These are phyloP conservation scores for Allophyes oxyacanthae DNA, from an alignment of 2,888 invertebrate genomes.

Conservation along the genomic window DNA sequence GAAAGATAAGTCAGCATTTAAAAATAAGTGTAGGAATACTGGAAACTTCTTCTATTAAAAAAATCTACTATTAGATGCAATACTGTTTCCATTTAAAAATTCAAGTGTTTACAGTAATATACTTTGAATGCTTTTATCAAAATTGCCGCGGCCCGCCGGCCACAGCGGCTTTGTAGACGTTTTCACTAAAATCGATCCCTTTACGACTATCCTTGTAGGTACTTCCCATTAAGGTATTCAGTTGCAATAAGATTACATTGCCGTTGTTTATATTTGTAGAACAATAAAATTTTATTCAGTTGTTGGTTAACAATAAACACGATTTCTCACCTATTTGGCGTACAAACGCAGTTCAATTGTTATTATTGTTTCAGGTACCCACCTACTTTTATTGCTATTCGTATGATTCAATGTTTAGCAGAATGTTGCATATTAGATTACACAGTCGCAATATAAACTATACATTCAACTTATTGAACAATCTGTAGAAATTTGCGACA, in stretches of 20 bases:
- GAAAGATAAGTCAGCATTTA: neutral
- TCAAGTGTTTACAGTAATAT: conserved; percentile 1
- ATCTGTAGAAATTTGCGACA: neutral
- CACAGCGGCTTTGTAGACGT: conserved; percentile 3
- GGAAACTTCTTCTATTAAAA: neutral
- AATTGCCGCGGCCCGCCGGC: conserved; percentile 10
- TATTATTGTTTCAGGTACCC: conserved; percentile 6
- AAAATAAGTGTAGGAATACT: neutral
- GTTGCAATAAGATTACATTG: neutral
- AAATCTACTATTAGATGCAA: neutral
- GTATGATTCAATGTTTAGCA: neutral
- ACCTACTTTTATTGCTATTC: conserved; percentile 7
- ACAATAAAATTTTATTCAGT: neutral
- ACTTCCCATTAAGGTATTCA: neutral
- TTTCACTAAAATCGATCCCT: conserved; percentile 1
- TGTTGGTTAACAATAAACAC: neutral
- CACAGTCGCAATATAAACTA: conserved; percentile 7
- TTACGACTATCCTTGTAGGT: neutral
- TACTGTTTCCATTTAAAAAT: conserved; percentile 8
- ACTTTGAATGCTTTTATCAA: conserved; percentile 28
- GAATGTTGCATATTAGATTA: conserved; percentile 5
- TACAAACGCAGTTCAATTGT: neutral
- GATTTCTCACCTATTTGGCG: neutral
- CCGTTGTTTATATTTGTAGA: neutral
- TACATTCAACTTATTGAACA: neutral